Evolutionary conservation across 1,140 invertebrate species (phyloP), one percentile per base, ranked within the genome.

Genomic region (Trichonephila clavata): DNA sequence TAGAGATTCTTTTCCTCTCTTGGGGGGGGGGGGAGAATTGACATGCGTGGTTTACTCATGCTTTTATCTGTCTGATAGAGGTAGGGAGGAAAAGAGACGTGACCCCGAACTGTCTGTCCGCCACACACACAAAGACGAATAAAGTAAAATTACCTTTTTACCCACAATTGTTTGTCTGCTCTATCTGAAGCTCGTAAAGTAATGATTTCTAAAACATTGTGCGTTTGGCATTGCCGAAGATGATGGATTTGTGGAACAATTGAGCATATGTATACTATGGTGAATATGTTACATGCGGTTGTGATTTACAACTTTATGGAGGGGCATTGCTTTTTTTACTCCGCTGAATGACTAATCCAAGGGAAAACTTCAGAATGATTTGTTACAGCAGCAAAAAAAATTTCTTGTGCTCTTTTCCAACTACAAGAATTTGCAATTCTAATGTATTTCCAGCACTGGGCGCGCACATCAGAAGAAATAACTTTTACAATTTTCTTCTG

Each of bases 31-130:
- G n/a, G n/a, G n/a, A n/a, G n/a, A 84, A 84, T 84, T 84, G 83
- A 16, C 32, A 77, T 77, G 71, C n/a, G 57, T 57, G 57, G 13
- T 84, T 84, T 84, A 59, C 83, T n/a, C 83, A 84, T 60, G 71
- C 32, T 77, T 16, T 18, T 77, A 32, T 27, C 27, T 32, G 71
- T 77, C 27, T 27, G 39, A 77, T 32, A 39, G 27, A 39, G 32
- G 18, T 18, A 20, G 16, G 61, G 27, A 32, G 71, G 18, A 20
- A 77, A 16, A 77, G 27, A 39, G 32, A 77, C 18, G 32, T 77
- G 71, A 77, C 71, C 71, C 32, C 71, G 27, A 77, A 77, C 71
- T 77, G 71, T 77, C 71, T 77, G 32, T 27, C 32, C 18, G 71
- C 71, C 71, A 77, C 5, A 39, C 61, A 63, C 21, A 63, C 21